phyloP scores from a whole-genome alignment of 2,797 vertebrate genomes.

The Threskiornis aethiopicus region DNA sequence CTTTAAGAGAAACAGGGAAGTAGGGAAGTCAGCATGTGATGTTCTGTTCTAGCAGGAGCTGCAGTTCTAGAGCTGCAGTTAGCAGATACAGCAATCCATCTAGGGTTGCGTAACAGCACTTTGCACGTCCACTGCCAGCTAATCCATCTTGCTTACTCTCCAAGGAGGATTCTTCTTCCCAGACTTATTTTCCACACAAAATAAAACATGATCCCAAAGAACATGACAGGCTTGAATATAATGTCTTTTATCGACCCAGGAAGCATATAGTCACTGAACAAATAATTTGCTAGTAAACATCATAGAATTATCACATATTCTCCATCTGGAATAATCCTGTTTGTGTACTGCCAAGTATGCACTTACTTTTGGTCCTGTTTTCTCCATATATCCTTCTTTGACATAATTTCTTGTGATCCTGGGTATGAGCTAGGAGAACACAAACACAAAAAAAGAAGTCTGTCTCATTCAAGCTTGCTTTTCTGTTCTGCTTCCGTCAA shows the following conservation, averaged over 20 bases:
- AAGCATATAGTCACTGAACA: neutral
- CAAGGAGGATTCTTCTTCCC: neutral
- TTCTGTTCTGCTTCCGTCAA: neutral
- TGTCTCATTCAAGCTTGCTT: neutral
- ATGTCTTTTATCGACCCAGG: neutral
- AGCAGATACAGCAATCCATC: neutral
- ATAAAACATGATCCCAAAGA: neutral
- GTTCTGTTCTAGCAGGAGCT: neutral
- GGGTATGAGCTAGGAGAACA: constrained; percentile 81
- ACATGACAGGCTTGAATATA: neutral
- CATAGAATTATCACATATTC: neutral
- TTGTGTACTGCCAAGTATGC: neutral
- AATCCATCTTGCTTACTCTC: neutral
- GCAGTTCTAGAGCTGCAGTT: neutral
- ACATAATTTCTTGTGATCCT: constrained; percentile 88
- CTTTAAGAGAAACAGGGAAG: constrained; percentile 44
- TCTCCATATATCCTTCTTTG: constrained; percentile 96
- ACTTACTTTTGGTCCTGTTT: constrained; percentile 91
- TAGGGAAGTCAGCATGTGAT: neutral
- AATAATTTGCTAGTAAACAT: neutral
- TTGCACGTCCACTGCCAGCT: neutral
- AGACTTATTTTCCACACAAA: neutral
- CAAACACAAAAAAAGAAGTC: constrained; percentile 13
- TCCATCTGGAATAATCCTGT: neutral
- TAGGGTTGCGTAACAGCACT: neutral